Evolutionary conservation across 2,888 invertebrate genomes (phyloP), one percentile per base, ranked within the genome.

Genomic region (Mythimna impura): DNA sequence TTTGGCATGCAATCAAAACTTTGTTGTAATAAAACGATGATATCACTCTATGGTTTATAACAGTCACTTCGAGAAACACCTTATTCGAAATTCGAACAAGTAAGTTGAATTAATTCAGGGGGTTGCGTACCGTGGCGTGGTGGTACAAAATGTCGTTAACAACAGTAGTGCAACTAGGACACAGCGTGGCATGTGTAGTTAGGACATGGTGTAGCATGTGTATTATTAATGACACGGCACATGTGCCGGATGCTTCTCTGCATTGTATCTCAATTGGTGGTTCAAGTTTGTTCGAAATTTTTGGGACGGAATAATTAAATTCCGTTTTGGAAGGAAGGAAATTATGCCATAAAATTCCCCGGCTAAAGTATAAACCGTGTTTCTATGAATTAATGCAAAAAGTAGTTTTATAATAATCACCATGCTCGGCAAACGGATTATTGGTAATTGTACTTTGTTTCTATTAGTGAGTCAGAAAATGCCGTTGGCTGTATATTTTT

Each of bases 71-170:
- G 36, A 54, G 55, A 65, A 78, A 66, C 72, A 80, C 80, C 74
- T 82, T 70, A 77, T 66, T 76, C n/a, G 62, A 75, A 80, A 80
- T 65, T 76, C 25, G 62, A 76, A 80, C 74, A 76, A 85, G 81
- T 71, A 81, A 75, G 80, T 82, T 85, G 73, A 85, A 85, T 84
- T 84, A 78, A 85, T 84, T 85, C 74, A 65, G 73, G 66, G 36
- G 78, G 80, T 81, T 77, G 81, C 69, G 74, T 82, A 83, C 72
- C 66, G 64, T 55, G 66, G 81, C 80, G 83, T 68, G 62, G 55
- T 61, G 82, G 82, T 82, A 81, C 85, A 85, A 87, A 90, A 91
- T 89, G 89, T 91, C 89, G 90, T 92, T 91, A 90, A 86, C 86
- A 87, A 88, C 88, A 88, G 85, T 89, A 88, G 84, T 89, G 87